Conservation (phyloP, 1,140 invertebrate species). For the Drosophila insularis region DNA sequence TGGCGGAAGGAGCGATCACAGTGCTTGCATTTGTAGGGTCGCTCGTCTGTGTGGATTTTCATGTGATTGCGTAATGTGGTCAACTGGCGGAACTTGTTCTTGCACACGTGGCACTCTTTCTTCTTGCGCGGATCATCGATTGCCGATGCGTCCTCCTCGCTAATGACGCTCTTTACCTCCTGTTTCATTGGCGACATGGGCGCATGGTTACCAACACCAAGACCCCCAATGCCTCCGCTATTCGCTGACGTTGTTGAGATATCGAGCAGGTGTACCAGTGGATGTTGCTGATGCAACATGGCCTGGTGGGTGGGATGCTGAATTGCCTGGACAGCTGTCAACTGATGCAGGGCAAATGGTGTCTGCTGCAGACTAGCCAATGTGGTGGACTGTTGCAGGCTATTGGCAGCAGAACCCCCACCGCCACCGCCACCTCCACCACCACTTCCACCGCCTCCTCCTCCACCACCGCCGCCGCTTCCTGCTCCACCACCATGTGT, state of each 20-base stretch:
- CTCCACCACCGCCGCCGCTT: conserved; percentile 25
- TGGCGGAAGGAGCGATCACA: conserved; percentile 81
- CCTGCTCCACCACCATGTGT: conserved; percentile 55
- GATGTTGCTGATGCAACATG: conserved; percentile 79
- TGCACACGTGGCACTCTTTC: conserved; percentile 82
- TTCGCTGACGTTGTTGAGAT: conserved; percentile 76
- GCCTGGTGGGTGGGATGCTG: conserved; percentile 81
- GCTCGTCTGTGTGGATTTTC: conserved; percentile 82
- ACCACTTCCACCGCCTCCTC: conserved; percentile 23
- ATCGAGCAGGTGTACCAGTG: conserved; percentile 74
- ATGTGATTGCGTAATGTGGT: conserved; percentile 82
- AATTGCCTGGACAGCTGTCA: conserved; percentile 79
- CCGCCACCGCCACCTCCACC: conserved; percentile 38
- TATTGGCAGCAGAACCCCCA: conserved; percentile 34
- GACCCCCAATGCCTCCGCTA: conserved; percentile 49
- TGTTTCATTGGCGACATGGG: conserved; percentile 75
- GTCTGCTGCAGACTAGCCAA: conserved; percentile 70
- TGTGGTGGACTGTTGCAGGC: conserved; percentile 69
- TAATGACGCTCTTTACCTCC: conserved; percentile 75
- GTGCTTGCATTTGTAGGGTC: conserved; percentile 81
- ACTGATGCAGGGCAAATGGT: conserved; percentile 73
- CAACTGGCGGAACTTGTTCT: conserved; percentile 81
- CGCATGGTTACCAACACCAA: conserved; percentile 61
- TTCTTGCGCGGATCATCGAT: conserved; percentile 79
- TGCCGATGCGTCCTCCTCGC: conserved; percentile 64